Conservation (phyloP, 2,888 invertebrate genomes). For the Sphaerophoria rueppellii region DNA sequence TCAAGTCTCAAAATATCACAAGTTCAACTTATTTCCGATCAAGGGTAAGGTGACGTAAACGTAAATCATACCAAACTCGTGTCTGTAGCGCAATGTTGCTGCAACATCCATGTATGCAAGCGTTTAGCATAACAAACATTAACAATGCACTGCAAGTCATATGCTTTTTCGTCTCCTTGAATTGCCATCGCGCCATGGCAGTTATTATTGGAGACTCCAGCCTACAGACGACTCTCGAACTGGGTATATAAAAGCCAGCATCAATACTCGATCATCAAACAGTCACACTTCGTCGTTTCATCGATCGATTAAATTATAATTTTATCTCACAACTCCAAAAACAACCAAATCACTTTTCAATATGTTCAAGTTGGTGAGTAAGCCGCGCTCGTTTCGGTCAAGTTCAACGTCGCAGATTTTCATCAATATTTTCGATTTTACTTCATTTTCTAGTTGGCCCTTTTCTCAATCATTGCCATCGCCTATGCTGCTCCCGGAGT, state of each 20-base stretch:
- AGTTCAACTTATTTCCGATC: slow-evolving; percentile 36
- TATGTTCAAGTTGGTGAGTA: slow-evolving; percentile 81
- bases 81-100: no score
- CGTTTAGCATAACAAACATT: slow-evolving; percentile 39
- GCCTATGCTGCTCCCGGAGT: slow-evolving; percentile 80
- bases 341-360: slow-evolving; percentile 73
- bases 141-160: slow-evolving; percentile 37
- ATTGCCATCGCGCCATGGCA: slow-evolving; percentile 38
- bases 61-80: slow-evolving; percentile 43
- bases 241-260: slow-evolving; percentile 62
- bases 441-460: slow-evolving; percentile 77
- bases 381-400: background rate
- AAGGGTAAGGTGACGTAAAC: slow-evolving; percentile 45
- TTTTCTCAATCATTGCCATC: slow-evolving; percentile 78
- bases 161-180: slow-evolving; percentile 59
- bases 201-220: background rate
- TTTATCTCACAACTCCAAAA: slow-evolving; percentile 29
- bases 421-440: slow-evolving; percentile 16
- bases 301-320: slow-evolving; percentile 62
- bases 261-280: slow-evolving; percentile 64
- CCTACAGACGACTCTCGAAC: slow-evolving; percentile 15
- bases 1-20: slow-evolving; percentile 51
- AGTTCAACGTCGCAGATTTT: background rate
- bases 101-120: slow-evolving; percentile 12
- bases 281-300: slow-evolving; percentile 63